Percentiles rank a stretch among this genome's conserved stretches.
Evolutionary conservation across 2,113 vertebrate genomes (phyloP).

Genomic region (Silurus glanis): DNA sequence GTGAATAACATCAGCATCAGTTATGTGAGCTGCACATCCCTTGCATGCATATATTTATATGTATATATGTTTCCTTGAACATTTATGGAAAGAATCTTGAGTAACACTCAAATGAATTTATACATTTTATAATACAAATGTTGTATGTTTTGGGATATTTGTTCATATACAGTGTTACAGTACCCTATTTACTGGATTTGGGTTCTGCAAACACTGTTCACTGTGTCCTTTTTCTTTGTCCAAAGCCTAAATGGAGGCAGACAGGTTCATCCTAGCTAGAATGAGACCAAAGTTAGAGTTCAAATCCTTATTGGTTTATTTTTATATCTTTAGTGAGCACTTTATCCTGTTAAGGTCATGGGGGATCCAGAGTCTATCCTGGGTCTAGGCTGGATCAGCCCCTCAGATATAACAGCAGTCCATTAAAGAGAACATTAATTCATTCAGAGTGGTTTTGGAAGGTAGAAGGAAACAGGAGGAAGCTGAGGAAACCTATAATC

Average conservation of each 20-base stretch:
- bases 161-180: background rate
- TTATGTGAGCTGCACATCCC: no score
- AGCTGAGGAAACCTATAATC: background rate
- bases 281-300: background rate
- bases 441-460: background rate
- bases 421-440: no score
- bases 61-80: background rate
- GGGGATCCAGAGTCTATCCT: background rate
- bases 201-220: background rate
- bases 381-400: background rate
- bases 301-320: background rate
- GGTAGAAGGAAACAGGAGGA: background rate
- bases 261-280: background rate
- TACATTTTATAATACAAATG: background rate
- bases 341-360: background rate
- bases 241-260: background rate
- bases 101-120: no score
- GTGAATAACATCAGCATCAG: no score
- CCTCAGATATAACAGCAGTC: no score
- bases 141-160: background rate
- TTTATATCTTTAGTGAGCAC: background rate
- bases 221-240: background rate
- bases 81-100: background rate
- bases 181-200: background rate
- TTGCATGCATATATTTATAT: no score